A percentile compares a stretch with the other conserved stretches of the same genome.
These are phyloP conservation scores for Sminthopsis crassicaudata DNA, from an alignment of 2,113 vertebrate species.

Conservation along the genomic window DNA sequence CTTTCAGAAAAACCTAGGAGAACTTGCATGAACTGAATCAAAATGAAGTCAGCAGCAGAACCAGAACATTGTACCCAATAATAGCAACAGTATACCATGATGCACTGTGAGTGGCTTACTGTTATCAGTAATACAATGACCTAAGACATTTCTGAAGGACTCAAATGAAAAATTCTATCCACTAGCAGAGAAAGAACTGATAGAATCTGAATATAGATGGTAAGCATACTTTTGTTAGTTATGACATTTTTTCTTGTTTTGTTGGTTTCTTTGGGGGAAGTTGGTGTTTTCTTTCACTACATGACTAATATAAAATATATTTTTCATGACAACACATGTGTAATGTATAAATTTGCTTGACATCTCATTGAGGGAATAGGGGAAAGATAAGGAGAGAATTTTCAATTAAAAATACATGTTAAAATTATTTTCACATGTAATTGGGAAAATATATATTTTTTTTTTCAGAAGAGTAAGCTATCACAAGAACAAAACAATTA, in stretches of 20 bases:
- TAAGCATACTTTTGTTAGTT: not conserved
- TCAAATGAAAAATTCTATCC: not conserved
- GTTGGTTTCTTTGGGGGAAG: not conserved
- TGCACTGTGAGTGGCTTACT: not conserved
- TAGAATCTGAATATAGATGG: not conserved
- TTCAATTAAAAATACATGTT: no score
- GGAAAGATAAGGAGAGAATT: not conserved
- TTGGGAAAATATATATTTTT: not conserved
- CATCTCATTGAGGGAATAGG: not conserved
- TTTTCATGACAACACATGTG: not conserved
- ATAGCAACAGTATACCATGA: not conserved
- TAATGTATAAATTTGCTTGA: not conserved
- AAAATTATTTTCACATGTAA: not conserved
- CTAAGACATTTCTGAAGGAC: not conserved
- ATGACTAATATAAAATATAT: not conserved
- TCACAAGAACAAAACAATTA: not conserved
- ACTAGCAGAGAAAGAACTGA: not conserved
- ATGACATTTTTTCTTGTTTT: not conserved
- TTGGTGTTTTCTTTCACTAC: not conserved
- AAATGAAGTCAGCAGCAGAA: not conserved
- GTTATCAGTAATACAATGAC: not conserved
- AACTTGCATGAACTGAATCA: not conserved
- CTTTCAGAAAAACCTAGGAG: not conserved
- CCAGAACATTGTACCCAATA: not conserved
- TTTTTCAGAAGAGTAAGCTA: not conserved